Base-by-base conservation (phyloP, 1,140 invertebrate genomes). In the Pollicipes pollicipes region DNA sequence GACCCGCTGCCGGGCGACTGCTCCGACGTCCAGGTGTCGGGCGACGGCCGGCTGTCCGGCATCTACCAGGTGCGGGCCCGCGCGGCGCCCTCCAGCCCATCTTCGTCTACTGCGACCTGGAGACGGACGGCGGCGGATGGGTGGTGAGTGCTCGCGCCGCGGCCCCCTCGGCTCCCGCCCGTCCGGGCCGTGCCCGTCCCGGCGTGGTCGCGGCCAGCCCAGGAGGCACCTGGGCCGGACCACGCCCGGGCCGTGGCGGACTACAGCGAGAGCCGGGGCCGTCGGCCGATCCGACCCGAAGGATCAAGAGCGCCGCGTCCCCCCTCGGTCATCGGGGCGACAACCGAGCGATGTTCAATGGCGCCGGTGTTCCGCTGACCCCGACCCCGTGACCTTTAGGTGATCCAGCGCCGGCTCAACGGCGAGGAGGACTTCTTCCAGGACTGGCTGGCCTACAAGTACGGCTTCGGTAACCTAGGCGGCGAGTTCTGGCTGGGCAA, bases 401-500 rank as follows among this genome's bases (percentile, higher is more conserved):
- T 84, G 16, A 79, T 88, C 69, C 83, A 87, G 77, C 85, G 84
- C 71, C 81, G 87, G 58, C 83, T 80, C 70, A 82, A 85, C 70
- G 86, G 86, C 0, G 80, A 83, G 6, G 81, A 85, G 73, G 84
- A 85, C 73, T 88, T 88, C 75, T 83, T 82, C 72, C 81, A 84
- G 71, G 79, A 80, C 66, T 88, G 86, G 83, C 71, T 84, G 83
- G 85, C 87, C 58, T 88, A 88, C 75, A 85, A 84, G 72, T 77
- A 83, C 70, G 86, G 86, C n/a, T 87, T 87, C 74, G 86, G 85
- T 30, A 86, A 86, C 73, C 73, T 86, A 28, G 83, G 81, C 6
- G 82, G 83, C 0, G 85, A 87, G 75, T 87, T 85, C 77, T 87
- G 86, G 80, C 78, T 87, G 6, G 85, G 85, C 6, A 76, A 86